Evolutionary conservation across 2,888 invertebrate genomes (phyloP), one percentile per base, ranked within the genome.

Genomic region (Lumbricus terrestris): DNA sequence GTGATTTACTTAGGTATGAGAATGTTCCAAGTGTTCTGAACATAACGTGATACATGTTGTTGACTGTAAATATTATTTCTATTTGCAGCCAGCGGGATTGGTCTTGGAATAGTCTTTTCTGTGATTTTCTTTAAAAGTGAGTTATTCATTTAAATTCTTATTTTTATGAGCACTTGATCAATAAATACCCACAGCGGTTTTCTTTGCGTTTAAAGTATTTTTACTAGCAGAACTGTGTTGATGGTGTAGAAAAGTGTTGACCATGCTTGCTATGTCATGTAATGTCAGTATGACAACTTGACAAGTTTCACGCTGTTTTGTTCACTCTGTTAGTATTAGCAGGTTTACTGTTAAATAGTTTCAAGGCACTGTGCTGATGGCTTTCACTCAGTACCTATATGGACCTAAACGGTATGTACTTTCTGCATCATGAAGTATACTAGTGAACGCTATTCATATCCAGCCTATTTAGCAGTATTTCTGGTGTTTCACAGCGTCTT

Each of bases 71-170:
- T 40, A 13, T 47, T 92, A 91, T 91, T 90, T 88, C 92, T 94
- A 93, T 92, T 96, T 96, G 93, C 95, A 98, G 98, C 97, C 93
- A 96, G 97, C 93, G 98, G 98, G 91, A 93, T 97, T 88, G 95
- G 97, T 88, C 95, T 98, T 91, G 98, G 98, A 88, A 96, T 97
- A 88, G 96, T 98, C 88, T 96, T 97, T 93, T 98, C 98, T 3
- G 94, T 98, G 89, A 95, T 98, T 90, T 97, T 98, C 94, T 97
- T 98, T 93, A 97, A 96, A 95, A 96, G 96, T 96, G 95, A 96
- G 69, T 69, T 69, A n/a, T n/a, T 69, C 69, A n/a, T 69, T 69
- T n/a, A 29, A 69, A 16, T 69, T 69, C n/a, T 8, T 69, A 69
- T 69, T 8, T 54, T 69, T 69, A n/a, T 69, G 1, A 29, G 29